phyloP scores from a whole-genome alignment of 2,113 vertebrate species.

The Carassius carassius region DNA sequence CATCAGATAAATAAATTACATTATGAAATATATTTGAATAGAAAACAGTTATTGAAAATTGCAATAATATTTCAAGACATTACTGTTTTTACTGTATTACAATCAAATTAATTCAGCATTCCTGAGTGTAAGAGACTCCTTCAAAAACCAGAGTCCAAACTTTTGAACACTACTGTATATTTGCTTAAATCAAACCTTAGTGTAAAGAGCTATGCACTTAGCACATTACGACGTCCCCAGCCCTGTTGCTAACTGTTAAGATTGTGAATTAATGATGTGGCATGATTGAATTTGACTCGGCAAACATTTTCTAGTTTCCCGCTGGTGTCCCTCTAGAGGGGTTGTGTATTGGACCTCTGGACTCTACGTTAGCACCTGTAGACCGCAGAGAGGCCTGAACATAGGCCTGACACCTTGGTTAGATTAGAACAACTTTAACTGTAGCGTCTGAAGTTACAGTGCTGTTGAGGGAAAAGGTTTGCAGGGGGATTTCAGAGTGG shows the following conservation, averaged over 20 bases:
- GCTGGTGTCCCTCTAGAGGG: constrained; percentile 14
- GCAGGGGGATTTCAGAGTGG: background rate
- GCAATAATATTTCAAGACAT: background rate
- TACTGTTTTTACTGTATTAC: background rate
- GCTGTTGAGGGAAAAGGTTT: background rate
- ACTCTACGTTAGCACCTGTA: constrained; percentile 13
- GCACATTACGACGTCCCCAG: background rate
- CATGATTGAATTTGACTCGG: constrained; percentile 43
- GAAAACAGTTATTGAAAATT: background rate
- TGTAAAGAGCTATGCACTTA: constrained; percentile 16
- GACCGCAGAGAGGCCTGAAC: constrained; percentile 29
- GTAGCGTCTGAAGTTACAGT: background rate
- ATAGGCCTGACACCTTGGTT: background rate
- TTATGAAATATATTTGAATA: background rate
- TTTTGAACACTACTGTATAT: background rate
- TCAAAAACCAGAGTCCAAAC: background rate
- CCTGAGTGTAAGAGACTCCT: background rate
- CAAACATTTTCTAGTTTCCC: constrained; percentile 16
- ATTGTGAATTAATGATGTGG: constrained; percentile 41
- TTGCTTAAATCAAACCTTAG: constrained; percentile 1
- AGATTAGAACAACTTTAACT: constrained; percentile 7
- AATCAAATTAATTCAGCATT: background rate
- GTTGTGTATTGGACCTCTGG: background rate
- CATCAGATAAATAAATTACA: background rate
- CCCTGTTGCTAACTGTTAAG: background rate